Percentiles rank a stretch among this genome's conserved stretches.
Conservation (phyloP, 2,888 invertebrate species). For the Volucella inanis region DNA sequence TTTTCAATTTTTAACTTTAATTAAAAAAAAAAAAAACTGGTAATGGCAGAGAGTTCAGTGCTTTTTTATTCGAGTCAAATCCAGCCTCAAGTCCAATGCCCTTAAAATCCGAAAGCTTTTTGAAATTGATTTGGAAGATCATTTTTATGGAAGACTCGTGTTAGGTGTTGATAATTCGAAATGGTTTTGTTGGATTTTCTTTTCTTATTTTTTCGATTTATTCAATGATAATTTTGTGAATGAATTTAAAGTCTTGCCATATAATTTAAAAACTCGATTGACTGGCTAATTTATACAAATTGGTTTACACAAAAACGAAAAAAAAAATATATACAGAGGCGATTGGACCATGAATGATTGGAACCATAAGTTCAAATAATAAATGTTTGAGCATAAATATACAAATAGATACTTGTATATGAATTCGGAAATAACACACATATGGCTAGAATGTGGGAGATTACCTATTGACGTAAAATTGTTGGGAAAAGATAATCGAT, state of each 20-base stretch:
- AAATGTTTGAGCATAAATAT: no score
- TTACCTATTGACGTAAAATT: no score
- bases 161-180: neutral
- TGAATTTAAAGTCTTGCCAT: neutral
- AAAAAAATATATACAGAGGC: no score
- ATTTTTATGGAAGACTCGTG: neutral
- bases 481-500: no score
- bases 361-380: no score
- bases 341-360: no score
- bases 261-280: no score
- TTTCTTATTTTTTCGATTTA: neutral
- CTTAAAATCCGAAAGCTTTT: neutral
- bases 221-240: slow-evolving; percentile 1
- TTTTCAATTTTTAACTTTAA: neutral
- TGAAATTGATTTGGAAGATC: neutral
- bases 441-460: no score
- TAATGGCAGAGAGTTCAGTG: neutral
- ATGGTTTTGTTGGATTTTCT: neutral
- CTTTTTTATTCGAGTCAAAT: neutral
- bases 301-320: no score
- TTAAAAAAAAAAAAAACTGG: neutral
- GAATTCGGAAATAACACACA: no score
- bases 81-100: neutral
- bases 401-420: no score
- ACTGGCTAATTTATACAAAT: no score